phyloP scores from a whole-genome alignment of 2,113 vertebrate genomes.

The Seriola quinqueradiata region DNA sequence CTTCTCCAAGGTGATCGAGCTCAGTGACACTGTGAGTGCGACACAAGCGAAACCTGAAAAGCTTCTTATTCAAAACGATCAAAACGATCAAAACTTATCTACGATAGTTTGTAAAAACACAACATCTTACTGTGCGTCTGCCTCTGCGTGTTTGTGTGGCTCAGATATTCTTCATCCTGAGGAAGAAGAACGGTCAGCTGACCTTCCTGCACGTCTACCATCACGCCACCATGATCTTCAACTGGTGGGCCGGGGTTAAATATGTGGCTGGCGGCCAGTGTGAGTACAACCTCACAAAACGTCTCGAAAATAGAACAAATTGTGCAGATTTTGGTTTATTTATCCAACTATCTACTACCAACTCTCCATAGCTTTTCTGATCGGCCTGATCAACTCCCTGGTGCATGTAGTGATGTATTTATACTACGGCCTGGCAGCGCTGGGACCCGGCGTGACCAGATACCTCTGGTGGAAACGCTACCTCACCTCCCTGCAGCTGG shows the following conservation, averaged over 20 bases:
- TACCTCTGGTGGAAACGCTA: constrained; percentile 86
- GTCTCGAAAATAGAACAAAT: not conserved
- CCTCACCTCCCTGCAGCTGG: constrained; percentile 86
- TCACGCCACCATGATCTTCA: constrained; percentile 88
- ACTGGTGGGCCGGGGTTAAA: constrained; percentile 88
- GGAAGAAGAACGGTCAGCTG: constrained; percentile 87
- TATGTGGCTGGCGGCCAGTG: constrained; percentile 87
- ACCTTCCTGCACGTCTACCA: constrained; percentile 89
- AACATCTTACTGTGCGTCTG: not conserved
- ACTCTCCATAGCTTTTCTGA: constrained; percentile 83
- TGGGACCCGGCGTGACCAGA: constrained; percentile 76
- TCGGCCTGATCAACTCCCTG: constrained; percentile 84
- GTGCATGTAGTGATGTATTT: constrained; percentile 84
- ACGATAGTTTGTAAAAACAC: not conserved
- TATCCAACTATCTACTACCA: constrained; percentile 3
- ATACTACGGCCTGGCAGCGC: constrained; percentile 81
- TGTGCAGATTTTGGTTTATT: not conserved
- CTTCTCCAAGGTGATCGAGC: constrained; percentile 85
- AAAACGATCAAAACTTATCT: not conserved
- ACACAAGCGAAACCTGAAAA: too few relatives aligned
- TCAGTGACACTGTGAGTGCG: constrained; percentile 81
- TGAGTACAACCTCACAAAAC: constrained; percentile 61
- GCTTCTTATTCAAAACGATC: not conserved
- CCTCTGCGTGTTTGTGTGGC: constrained; percentile 11
- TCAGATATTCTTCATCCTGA: constrained; percentile 88